A percentile compares a stretch with the other conserved stretches of the same genome.
These are phyloP conservation scores for Cacajao melanocephalus DNA, from an alignment of 2,797 vertebrate genomes.

Conservation along the genomic window DNA sequence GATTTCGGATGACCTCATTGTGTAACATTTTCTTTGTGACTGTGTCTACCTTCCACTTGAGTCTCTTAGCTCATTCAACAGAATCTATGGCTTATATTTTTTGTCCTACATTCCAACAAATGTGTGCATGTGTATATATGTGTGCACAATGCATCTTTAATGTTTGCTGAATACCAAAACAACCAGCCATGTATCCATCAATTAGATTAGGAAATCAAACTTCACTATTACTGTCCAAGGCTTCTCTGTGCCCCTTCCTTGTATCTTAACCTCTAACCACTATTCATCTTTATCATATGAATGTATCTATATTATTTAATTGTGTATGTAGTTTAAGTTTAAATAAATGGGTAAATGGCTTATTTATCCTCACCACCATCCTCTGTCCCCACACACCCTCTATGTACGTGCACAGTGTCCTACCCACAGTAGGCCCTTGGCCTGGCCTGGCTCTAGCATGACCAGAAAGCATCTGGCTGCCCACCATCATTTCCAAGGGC, in stretches of 20 bases:
- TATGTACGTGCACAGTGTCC: neutral
- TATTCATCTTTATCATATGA: neutral
- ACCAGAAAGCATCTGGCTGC: neutral
- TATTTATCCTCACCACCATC: neutral
- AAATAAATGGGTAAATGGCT: neutral
- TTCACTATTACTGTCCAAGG: neutral
- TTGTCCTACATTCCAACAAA: neutral
- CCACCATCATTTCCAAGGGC: neutral
- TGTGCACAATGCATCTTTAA: neutral
- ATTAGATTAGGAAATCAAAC: slow-evolving; percentile 19
- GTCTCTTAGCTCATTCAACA: slow-evolving; percentile 8
- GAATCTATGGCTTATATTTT: neutral
- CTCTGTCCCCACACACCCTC: accelerated
- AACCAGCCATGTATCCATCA: neutral
- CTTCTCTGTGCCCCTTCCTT: neutral
- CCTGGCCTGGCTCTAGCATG: neutral
- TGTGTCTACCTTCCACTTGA: neutral
- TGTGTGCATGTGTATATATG: neutral
- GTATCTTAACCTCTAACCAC: neutral
- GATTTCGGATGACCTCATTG: slow-evolving; percentile 27
- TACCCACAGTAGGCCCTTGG: neutral
- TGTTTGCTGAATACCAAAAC: neutral
- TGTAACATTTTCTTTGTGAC: neutral
- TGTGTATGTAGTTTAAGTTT: neutral
- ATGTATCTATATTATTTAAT: neutral